Evolutionary conservation across 2,888 invertebrate species (phyloP), one percentile per base, ranked within the genome.

Genomic region (Epinotia bilunana): DNA sequence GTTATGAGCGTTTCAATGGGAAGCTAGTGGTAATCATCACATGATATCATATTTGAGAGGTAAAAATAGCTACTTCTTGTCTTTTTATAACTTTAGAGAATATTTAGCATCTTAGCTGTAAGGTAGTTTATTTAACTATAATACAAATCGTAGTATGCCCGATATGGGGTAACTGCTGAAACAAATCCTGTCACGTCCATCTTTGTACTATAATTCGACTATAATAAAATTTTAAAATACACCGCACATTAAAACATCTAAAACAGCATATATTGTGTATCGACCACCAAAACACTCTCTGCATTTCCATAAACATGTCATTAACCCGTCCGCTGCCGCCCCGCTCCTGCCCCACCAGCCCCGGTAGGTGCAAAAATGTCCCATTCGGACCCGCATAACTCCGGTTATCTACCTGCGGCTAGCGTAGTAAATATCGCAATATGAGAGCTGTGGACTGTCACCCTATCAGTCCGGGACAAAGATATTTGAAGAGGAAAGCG

Each of bases 401-500:
- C 89, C 88, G 87, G 80, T 84, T 90, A 89, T 90, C 89, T 91
- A 89, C 90, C 91, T 91, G 85, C 83, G 83, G 79, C 82, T 88
- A 88, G 87, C 86, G 84, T 87, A 86, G 90, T 91, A 91, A 90
- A 90, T 91, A 91, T 87, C 84, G 84, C 86, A 82, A 88, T 87
- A 90, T 90, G 89, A 90, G 91, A 89, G 85, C 86, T 78, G 83
- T 80, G 80, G 81, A 82, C 77, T 79, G 79, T 73, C 76, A 77
- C 77, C 82, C 82, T 82, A 80, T 78, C 83, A 79, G 79, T 61
- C 80, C 78, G 49, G 49, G 20, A 9, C 33, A 13, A 4, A 13
- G 55, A 67, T 67, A 33, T 67, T 16, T 2, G 18, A 3, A 68
- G 43, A 20, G 68, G 68, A 68, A 43, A 64, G 46, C 49, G 7